These are phyloP conservation scores for Apodemus sylvaticus DNA, from an alignment of 2,113 vertebrate genomes.

Conservation along the genomic window DNA sequence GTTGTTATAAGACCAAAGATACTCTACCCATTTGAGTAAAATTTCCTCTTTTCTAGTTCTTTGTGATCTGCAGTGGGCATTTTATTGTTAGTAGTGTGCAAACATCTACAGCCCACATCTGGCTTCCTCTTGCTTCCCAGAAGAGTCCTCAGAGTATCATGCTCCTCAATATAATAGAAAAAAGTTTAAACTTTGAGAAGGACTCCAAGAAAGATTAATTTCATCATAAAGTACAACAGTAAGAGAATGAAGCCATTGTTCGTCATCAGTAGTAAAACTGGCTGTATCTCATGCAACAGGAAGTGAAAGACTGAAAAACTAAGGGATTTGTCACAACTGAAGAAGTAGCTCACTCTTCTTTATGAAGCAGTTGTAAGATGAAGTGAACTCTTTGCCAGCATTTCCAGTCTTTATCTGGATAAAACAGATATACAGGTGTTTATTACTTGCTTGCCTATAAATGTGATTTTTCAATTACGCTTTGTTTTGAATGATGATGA, in stretches of 20 bases:
- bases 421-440: not conserved
- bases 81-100: not conserved
- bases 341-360: not conserved
- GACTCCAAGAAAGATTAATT: not conserved
- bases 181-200: slow-evolving; percentile 17
- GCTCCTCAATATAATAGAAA: not conserved
- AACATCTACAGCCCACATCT: not conserved
- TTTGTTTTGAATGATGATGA: not conserved
- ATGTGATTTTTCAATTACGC: not conserved
- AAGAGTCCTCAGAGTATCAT: not conserved
- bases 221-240: not conserved
- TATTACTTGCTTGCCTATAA: slow-evolving; percentile 18
- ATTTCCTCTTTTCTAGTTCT: slow-evolving; percentile 1
- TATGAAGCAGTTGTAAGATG: not conserved
- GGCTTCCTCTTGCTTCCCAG: not conserved
- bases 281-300: not conserved
- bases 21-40: not conserved
- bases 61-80: not conserved
- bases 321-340: not conserved
- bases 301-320: not conserved
- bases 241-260: not conserved
- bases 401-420: not conserved
- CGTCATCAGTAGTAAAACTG: slow-evolving; percentile 20
- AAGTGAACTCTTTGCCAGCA: not conserved
- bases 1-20: not conserved